Conservation (phyloP, 2,888 invertebrate species). For the Trissonchulus sp. region DNA sequence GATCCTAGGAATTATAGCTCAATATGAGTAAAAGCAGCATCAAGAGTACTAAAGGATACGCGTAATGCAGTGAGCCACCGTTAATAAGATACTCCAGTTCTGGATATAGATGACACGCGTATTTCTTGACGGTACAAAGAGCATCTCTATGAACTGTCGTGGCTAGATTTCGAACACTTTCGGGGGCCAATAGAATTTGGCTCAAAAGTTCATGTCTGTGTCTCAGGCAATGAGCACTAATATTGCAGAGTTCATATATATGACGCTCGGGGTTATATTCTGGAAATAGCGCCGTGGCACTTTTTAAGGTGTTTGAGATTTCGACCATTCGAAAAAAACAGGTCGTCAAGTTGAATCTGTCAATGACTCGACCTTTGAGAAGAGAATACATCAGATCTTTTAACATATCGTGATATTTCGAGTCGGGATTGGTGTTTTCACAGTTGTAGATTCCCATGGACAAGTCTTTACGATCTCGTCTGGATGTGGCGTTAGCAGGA, state of each 20-base stretch:
- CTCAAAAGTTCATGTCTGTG: slow-evolving; percentile 16
- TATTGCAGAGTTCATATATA: slow-evolving; percentile 8
- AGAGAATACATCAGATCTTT: slow-evolving; percentile 22
- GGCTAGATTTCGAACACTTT: slow-evolving; percentile 11
- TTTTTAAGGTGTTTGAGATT: background rate
- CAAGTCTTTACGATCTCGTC: too few relatives aligned
- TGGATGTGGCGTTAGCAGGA: too few relatives aligned
- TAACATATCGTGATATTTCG: background rate
- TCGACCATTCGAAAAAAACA: slow-evolving; percentile 23
- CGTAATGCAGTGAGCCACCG: too few relatives aligned
- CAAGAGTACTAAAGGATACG: too few relatives aligned
- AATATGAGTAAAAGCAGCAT: too few relatives aligned
- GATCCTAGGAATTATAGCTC: too few relatives aligned
- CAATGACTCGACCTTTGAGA: slow-evolving; percentile 20
- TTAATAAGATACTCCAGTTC: too few relatives aligned
- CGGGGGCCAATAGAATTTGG: slow-evolving; percentile 15
- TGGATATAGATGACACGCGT: slow-evolving; percentile 12
- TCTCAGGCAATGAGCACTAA: slow-evolving; percentile 4
- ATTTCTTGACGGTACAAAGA: slow-evolving; percentile 10
- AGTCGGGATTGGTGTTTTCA: background rate
- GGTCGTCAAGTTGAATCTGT: slow-evolving; percentile 15
- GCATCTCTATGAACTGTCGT: slow-evolving; percentile 19
- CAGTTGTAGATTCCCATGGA: too few relatives aligned
- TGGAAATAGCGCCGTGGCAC: background rate
- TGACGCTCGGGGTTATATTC: slow-evolving; percentile 4